These are phyloP conservation scores for Quadroppia sp. DNA, from an alignment of 2,888 invertebrate species.

Conservation along the genomic window DNA sequence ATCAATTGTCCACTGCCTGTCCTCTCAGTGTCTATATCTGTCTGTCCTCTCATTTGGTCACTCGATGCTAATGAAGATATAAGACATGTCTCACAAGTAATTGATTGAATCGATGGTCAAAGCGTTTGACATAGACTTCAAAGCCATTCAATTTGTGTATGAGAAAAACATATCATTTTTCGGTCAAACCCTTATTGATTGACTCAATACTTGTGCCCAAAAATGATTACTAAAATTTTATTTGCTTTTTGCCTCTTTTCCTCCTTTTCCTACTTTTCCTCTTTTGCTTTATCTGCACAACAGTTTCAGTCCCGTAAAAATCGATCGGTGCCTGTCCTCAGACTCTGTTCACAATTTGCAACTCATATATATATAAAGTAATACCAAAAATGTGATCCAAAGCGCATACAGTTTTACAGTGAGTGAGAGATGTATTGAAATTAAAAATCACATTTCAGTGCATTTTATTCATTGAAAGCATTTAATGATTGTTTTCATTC, in stretches of 20 bases:
- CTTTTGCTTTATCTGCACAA: constrained; percentile 16
- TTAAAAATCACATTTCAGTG: too few species aligned
- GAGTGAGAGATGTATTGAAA: too few species aligned
- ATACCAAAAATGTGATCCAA: too few species aligned
- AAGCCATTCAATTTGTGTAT: neutral
- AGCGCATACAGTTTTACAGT: too few species aligned
- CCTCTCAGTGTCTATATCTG: neutral
- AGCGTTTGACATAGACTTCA: neutral
- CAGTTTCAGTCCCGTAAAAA: constrained; percentile 20
- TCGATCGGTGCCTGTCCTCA: constrained; percentile 2
- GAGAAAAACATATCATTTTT: neutral
- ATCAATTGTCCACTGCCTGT: neutral
- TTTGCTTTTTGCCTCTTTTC: neutral
- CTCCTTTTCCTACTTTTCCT: neutral
- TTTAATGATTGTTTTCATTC: too few species aligned
- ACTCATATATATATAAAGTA: too few species aligned
- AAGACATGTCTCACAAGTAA: constrained; percentile 17
- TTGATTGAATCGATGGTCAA: constrained; percentile 12
- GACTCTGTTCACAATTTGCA: constrained; percentile 6
- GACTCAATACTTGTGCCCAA: neutral
- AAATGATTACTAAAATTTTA: constrained; percentile 20
- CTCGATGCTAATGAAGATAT: neutral
- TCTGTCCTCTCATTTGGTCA: neutral
- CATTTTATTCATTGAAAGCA: too few species aligned
- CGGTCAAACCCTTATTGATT: neutral